phyloP scores from a whole-genome alignment of 1,140 invertebrate species.

The Idris sp. region DNA sequence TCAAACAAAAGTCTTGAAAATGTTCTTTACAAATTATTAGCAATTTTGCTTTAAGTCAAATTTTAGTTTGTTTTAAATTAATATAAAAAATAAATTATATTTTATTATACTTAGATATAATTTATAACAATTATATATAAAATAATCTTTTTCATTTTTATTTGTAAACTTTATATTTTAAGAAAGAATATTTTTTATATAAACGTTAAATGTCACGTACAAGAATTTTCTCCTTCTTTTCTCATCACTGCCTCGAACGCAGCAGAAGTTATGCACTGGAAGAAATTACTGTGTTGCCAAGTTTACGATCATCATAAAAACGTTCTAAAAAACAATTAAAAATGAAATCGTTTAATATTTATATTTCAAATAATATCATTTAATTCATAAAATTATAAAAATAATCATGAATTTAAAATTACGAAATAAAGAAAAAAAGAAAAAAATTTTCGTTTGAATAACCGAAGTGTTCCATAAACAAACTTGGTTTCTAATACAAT shows the following conservation, averaged over 20 bases:
- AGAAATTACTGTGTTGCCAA: constrained; percentile 59
- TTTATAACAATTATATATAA: too few relatives aligned
- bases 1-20: too few relatives aligned
- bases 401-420: not conserved
- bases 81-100: too few relatives aligned
- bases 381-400: too few relatives aligned
- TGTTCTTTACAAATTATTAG: too few relatives aligned
- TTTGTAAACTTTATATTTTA: too few relatives aligned
- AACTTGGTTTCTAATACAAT: constrained; percentile 23
- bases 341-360: not conserved
- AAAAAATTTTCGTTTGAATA: not conserved
- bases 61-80: too few relatives aligned
- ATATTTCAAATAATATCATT: too few relatives aligned
- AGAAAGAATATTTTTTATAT: constrained; percentile 7
- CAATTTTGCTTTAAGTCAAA: too few relatives aligned
- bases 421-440: constrained; percentile 1
- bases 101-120: too few relatives aligned
- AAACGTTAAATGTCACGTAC: constrained; percentile 40
- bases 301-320: constrained; percentile 46
- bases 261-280: constrained; percentile 56
- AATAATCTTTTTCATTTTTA: too few relatives aligned
- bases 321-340: constrained; percentile 18
- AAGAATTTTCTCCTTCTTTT: constrained; percentile 54
- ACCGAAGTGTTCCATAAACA: constrained; percentile 20
- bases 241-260: constrained; percentile 45